These are phyloP conservation scores for Tympanuchus pallidicinctus DNA, from an alignment of 2,113 vertebrate genomes.

Conservation along the genomic window DNA sequence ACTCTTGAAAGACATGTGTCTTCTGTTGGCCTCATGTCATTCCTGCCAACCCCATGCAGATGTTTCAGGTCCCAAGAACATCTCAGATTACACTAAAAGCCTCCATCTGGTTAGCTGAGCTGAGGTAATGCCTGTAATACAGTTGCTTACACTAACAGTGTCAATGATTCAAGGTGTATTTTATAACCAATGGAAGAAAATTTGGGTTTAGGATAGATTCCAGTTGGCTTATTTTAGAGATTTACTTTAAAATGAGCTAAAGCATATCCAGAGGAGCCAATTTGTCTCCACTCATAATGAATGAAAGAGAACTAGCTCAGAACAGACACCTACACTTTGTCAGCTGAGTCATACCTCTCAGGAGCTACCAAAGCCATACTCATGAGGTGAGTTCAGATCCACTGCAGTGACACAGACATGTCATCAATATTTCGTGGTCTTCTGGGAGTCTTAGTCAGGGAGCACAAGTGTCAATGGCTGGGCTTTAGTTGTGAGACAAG, in stretches of 20 bases:
- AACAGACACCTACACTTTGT: neutral
- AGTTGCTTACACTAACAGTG: neutral
- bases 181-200: neutral
- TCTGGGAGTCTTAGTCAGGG: neutral
- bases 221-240: neutral
- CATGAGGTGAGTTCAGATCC: neutral
- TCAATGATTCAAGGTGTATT: neutral
- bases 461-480: neutral
- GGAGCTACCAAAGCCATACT: neutral
- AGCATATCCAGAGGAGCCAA: fast-evolving
- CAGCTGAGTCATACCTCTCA: neutral
- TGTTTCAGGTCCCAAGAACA: neutral
- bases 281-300: neutral
- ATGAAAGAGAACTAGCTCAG: neutral
- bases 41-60: neutral
- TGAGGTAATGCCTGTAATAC: neutral
- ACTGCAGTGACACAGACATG: neutral
- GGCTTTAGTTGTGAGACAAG: neutral
- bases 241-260: neutral
- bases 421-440: neutral
- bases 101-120: neutral
- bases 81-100: neutral
- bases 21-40: neutral
- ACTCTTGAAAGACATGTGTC: neutral
- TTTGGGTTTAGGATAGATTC: neutral